Base-by-base conservation (phyloP, 2,113 vertebrate species). In the Mandrillus leucophaeus region DNA sequence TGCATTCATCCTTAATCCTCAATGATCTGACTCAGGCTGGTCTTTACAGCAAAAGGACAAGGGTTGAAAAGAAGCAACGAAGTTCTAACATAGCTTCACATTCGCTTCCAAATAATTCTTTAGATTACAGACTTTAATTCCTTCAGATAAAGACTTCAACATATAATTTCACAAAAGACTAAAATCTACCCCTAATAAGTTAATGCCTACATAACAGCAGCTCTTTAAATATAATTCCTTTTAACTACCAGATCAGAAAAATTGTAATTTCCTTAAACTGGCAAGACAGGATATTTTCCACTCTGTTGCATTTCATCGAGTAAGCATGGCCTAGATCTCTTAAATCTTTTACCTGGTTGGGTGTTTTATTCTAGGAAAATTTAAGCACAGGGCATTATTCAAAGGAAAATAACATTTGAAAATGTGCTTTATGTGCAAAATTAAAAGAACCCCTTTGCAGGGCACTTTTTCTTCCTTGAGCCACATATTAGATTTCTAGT, bases 331-430 rank as follows among this genome's bases (percentile, higher is more conserved):
- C 96, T 79, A 93, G 93, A 95, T 95, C 91, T 88, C 90, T 94
- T 95, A 96, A 97, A 93, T 70, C 72, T 91, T 96, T 81, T 94
- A 97, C 96, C 93, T 97, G 75, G 22, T 92, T 83, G 59, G n/a
- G 23, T 66, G 75, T 90, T 97, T 98, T 95, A 94, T 84, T 95
- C 92, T 86, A 97, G 87, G 87, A 97, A 97, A 97, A 97, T 97
- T 0, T 93, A 94, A 98, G 95, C 52, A 90, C 50, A 93, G 48
- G n/a, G 78, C 80, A 96, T 96, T 97, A 95, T 94, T 96, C 68
- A 96, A 98, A 93, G 81, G 70, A 97, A 95, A 97, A 64, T 55
- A 96, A 96, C 70, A 92, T 95, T 72, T 95, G 75, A 93, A 94
- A 98, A 97, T 96, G 38, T 83, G 90, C 81, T 95, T 87, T 72